These are phyloP conservation scores for Numenius arquata DNA, from an alignment of 2,113 vertebrate genomes.

Conservation along the genomic window DNA sequence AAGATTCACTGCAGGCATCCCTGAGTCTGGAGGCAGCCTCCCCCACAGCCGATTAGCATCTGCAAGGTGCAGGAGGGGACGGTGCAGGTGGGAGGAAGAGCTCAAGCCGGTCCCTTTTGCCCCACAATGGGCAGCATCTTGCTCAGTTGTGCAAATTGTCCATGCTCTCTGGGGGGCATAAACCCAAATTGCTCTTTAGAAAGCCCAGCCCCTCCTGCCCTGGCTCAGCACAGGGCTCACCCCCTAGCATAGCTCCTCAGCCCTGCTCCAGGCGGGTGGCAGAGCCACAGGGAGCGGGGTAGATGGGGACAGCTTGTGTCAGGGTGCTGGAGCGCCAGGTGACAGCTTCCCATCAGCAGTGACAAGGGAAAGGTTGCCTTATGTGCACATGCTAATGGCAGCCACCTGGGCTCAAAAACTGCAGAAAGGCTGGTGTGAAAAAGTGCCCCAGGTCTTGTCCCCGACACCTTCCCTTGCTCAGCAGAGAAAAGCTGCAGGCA, in stretches of 20 bases:
- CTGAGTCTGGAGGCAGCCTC: background rate
- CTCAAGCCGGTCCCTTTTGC: background rate
- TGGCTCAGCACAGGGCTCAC: background rate
- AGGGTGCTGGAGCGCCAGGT: background rate
- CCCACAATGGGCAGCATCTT: slow-evolving; percentile 13
- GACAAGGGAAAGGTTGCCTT: background rate
- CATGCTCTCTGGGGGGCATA: background rate
- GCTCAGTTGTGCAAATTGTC: slow-evolving; percentile 57
- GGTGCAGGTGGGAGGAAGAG: slow-evolving; percentile 1
- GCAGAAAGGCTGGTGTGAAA: background rate
- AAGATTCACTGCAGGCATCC: background rate
- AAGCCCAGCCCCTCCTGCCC: background rate
- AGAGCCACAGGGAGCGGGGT: background rate
- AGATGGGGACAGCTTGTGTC: background rate
- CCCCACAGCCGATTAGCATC: background rate
- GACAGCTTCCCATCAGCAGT: background rate
- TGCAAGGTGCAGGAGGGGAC: background rate
- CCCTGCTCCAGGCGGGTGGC: background rate
- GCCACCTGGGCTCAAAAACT: background rate
- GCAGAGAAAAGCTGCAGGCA: background rate
- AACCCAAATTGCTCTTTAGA: background rate
- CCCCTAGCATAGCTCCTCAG: background rate
- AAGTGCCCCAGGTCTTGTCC: background rate
- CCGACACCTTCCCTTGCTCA: background rate
- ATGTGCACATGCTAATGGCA: background rate